phyloP scores from a whole-genome alignment of 2,797 vertebrate species.

The Protosalanx chinensis region DNA sequence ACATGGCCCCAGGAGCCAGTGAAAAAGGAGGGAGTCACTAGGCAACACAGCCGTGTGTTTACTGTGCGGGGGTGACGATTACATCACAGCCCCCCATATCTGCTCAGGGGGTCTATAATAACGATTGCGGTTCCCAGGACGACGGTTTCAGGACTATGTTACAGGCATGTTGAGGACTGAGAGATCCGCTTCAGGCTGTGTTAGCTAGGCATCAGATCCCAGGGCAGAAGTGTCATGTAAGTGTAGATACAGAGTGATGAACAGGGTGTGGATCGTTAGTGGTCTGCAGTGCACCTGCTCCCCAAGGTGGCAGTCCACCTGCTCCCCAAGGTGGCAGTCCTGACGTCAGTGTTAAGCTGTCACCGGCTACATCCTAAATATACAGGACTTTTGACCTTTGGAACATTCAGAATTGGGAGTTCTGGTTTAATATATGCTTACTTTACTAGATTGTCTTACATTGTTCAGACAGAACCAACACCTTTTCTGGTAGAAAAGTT shows the following conservation, averaged over 20 bases:
- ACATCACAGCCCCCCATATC: conserved; percentile 45
- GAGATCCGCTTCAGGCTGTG: conserved; percentile 32
- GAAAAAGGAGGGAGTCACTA: conserved; percentile 40
- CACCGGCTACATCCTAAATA: conserved; percentile 52
- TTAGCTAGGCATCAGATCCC: conserved; percentile 54
- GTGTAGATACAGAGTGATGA: conserved; percentile 43
- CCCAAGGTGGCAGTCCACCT: too few species aligned
- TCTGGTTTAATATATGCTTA: conserved; percentile 60
- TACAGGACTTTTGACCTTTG: conserved; percentile 62
- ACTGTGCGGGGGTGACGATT: conserved; percentile 33
- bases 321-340: conserved; percentile 35
- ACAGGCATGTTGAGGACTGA: conserved; percentile 20
- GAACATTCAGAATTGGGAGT: conserved; percentile 54
- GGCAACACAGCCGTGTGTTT: conserved; percentile 50
- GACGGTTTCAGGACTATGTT: conserved; percentile 25
- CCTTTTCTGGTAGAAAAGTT: conserved; percentile 10
- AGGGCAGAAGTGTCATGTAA: conserved; percentile 32
- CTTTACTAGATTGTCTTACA: conserved; percentile 51
- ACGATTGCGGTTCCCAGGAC: conserved; percentile 22
- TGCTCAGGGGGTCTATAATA: conserved; percentile 54
- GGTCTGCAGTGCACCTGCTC: conserved; percentile 57
- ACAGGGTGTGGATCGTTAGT: conserved; percentile 26
- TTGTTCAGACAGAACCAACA: conserved; percentile 37
- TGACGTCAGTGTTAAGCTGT: conserved; percentile 44
- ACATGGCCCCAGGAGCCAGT: conserved; percentile 21